Evolutionary conservation across 1,140 invertebrate genomes (phyloP), one percentile per base, ranked within the genome.

Genomic region (Aricia agestis): DNA sequence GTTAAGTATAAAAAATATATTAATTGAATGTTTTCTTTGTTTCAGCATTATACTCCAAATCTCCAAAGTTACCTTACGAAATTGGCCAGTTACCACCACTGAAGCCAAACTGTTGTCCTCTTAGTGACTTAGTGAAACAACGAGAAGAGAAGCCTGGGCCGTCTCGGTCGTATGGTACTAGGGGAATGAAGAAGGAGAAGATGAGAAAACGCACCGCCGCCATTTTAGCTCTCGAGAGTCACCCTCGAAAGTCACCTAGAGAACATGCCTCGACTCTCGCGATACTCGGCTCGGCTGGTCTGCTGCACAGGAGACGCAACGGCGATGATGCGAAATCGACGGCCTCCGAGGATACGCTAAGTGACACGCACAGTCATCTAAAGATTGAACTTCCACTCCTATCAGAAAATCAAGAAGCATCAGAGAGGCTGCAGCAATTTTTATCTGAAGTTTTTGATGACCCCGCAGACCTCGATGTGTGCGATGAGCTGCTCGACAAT

Each of bases 211-310:
- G 87, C 9, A 86, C 87, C 3, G 82, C 81, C 0, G 82, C 80
- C 0, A 18, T 90, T 1, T 67, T 81, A 73, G 93, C 82, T 66
- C 79, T 84, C 41, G 92, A 94, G 68, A 90, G 93, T 73, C 95
- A 95, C 72, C 95, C 96, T 0, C 89, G 96, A n/a, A 97, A 97
- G 79, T 97, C 96, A 3, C 96, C 96, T 0, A 89, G 96, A 36
- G 96, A 97, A 83, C 96, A 97, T 80, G 96, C 96, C 0, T 97
- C 96, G 0, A 97, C 96, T 0, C 83, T 97, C 45, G 96, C 96
- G 0, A 96, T 97, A 70, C 94, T 97, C 72, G 95, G 95, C 69
- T 88, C 87, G 0, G 86, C 85, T 0, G 94, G 94, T 67, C 82
- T 95, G 32, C 87, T 94, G 11, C 92, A 94, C 10, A 90, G 94